Evolutionary conservation across 2,113 vertebrate genomes (phyloP), one percentile per base, ranked within the genome.

Genomic region (Gasterosteus aculeatus): DNA sequence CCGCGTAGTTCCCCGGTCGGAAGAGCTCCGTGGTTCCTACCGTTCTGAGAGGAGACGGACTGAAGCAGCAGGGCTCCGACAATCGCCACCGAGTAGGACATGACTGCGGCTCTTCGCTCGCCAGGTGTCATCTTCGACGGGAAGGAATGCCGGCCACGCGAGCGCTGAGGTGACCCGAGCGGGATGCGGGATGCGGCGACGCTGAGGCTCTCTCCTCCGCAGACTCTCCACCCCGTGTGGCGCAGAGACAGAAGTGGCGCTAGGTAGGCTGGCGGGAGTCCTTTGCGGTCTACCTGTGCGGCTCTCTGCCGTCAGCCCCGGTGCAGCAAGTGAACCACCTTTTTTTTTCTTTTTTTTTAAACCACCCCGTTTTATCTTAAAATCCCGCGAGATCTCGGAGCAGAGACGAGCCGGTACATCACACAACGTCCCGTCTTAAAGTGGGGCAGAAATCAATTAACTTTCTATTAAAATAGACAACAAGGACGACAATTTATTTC

Each of bases 41-140:
- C 94, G 90, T 86, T 93, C 76, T 94, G 89, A 22, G 94, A 91
- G 19, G 87, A 92, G 29, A 91, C 93, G 29, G 85, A 83, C 85
- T 91, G 93, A 87, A 94, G 90, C 92, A 93, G 80, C 82, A 92
- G 64, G 18, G 87, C 90, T 75, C 91, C 93, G 6, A 92, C 8
- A 57, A 94, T 82, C 82, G 78, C 81, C 89, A 82, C 58, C 65
- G 87, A 83, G 63, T 89, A 64, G 78, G 82, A 89, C 92, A 91
- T 90, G 77, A 88, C 83, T 77, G 88, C 88, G 47, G 85, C 82
- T 85, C 82, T 71, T 49, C 85, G 85, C 22, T 78, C 79, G 60
- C 84, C 91, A 84, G 86, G 88, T 87, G 85, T 76, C 91, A 92
- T 92, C 89, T 77, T 88, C 74, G 73, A 65, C 61, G 60, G 60